A percentile compares a stretch with the other conserved stretches of the same genome.
phyloP scores from a whole-genome alignment of 2,888 invertebrate species.

The Brachycybe producta region DNA sequence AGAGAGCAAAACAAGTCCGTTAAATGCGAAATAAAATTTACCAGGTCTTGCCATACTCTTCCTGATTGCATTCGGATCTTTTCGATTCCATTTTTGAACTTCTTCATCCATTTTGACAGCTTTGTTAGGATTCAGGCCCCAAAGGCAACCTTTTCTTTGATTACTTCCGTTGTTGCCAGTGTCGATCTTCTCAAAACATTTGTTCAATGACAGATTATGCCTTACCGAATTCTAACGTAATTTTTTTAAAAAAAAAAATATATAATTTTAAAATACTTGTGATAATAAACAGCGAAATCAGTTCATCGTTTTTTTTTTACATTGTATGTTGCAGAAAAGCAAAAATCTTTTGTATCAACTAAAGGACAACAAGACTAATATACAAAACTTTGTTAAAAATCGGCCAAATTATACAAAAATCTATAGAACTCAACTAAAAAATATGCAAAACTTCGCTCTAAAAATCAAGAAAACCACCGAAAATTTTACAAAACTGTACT shows the following conservation, averaged over 20 bases:
- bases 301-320: too few relatives aligned
- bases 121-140: constrained; percentile 94
- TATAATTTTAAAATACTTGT: background rate
- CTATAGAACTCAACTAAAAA: too few relatives aligned
- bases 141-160: constrained; percentile 71
- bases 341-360: too few relatives aligned
- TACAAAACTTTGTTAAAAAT: too few relatives aligned
- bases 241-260: too few relatives aligned
- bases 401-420: too few relatives aligned
- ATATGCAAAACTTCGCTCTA: too few relatives aligned
- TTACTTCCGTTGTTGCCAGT: constrained; percentile 53
- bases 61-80: constrained; percentile 82
- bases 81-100: constrained; percentile 92
- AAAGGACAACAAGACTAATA: too few relatives aligned
- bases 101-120: constrained; percentile 96
- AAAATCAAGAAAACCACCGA: too few relatives aligned
- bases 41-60: constrained; percentile 90
- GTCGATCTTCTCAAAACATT: constrained; percentile 97
- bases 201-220: constrained; percentile 92
- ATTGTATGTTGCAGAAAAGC: too few relatives aligned
- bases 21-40: constrained; percentile 28
- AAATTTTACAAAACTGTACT: too few relatives aligned
- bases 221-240: constrained; percentile 78
- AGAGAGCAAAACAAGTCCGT: background rate
- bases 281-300: too few relatives aligned